Percentiles rank a stretch among this genome's conserved stretches.
phyloP scores from a whole-genome alignment of 2,113 vertebrate species.

The Limanda limanda region DNA sequence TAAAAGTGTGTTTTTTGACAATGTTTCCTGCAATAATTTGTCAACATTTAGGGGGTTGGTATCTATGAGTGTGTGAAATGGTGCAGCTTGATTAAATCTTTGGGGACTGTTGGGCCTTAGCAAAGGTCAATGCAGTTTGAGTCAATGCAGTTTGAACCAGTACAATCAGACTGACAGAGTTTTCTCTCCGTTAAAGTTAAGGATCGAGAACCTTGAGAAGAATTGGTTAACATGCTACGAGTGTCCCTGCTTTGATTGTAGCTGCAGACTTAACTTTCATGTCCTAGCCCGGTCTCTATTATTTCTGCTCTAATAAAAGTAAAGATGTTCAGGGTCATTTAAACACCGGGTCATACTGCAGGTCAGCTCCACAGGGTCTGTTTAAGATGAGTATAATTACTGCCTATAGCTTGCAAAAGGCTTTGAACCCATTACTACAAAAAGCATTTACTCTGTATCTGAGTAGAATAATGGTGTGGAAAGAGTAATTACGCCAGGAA shows the following conservation, averaged over 20 bases:
- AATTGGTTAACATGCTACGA: neutral
- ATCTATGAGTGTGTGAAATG: too few species aligned
- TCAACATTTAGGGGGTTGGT: too few species aligned
- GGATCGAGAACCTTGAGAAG: constrained; percentile 6
- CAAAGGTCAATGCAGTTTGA: neutral
- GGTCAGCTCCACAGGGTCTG: constrained; percentile 28
- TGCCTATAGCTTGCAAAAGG: constrained; percentile 32
- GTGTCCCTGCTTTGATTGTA: neutral
- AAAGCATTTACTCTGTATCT: constrained; percentile 41
- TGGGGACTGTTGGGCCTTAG: too few species aligned
- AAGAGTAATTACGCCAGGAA: constrained; percentile 60
- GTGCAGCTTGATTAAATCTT: too few species aligned
- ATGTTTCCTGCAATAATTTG: too few species aligned
- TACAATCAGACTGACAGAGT: neutral
- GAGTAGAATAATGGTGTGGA: constrained; percentile 49
- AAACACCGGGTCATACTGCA: constrained; percentile 1
- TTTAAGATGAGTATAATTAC: constrained; percentile 46
- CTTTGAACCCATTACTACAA: constrained; percentile 50
- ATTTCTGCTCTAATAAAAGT: constrained; percentile 7
- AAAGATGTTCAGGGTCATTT: constrained; percentile 17
- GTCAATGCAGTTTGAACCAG: neutral
- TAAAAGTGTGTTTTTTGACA: too few species aligned
- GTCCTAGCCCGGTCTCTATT: constrained; percentile 7
- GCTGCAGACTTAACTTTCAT: neutral
- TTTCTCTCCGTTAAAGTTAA: constrained; percentile 33